These are phyloP conservation scores for Pygoscelis antarcticus DNA, from an alignment of 2,113 vertebrate genomes.

Conservation along the genomic window DNA sequence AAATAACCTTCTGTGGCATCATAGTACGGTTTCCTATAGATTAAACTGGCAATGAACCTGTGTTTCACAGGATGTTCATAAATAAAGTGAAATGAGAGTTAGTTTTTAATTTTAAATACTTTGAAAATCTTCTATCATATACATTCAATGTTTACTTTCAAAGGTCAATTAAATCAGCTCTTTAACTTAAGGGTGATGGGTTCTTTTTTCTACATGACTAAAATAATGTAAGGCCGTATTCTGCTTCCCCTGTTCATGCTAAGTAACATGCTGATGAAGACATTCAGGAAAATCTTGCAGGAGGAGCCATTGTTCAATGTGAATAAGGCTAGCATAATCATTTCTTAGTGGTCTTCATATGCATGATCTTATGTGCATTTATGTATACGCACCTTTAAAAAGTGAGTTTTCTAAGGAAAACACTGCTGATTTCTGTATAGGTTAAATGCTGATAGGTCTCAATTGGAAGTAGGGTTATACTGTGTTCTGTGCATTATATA, in stretches of 20 bases:
- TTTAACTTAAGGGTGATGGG: not conserved
- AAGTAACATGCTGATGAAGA: not conserved
- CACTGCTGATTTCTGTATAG: not conserved
- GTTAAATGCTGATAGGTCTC: not conserved
- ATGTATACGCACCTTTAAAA: not conserved
- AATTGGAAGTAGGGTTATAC: not conserved
- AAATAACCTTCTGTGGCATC: not conserved
- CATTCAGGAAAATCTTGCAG: not conserved
- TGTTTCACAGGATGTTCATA: not conserved
- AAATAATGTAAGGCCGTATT: not conserved
- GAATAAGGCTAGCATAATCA: not conserved
- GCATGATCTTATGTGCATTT: not conserved
- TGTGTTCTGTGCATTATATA: not conserved
- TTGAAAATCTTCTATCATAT: not conserved
- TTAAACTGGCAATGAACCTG: not conserved
- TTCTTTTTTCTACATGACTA: not conserved
- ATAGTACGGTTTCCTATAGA: not conserved
- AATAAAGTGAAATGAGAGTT: not conserved
- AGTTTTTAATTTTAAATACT: not conserved
- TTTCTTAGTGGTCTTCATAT: not conserved
- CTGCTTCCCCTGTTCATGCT: not conserved
- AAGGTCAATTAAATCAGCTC: not conserved
- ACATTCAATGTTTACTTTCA: slow-evolving; percentile 23
- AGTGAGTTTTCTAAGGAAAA: not conserved
- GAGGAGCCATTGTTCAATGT: not conserved